phyloP scores from a whole-genome alignment of 92 coral and sea anemone genomes.

The Hydrozoanthus gracilis region DNA sequence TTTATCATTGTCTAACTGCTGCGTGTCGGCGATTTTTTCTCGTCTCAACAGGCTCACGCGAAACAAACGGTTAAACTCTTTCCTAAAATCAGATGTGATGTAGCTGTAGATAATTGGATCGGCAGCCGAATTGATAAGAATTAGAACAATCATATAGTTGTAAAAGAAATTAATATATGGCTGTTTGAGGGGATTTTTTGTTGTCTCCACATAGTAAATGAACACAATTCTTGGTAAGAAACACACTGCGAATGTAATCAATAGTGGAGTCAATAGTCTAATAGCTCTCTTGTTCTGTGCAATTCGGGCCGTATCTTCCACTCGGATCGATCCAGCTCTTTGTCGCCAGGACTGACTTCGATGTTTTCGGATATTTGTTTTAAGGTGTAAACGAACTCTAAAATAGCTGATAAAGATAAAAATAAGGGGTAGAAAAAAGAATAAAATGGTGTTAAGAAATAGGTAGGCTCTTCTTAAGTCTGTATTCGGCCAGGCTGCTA shows the following conservation, averaged over 20 bases:
- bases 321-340: conserved; percentile 6
- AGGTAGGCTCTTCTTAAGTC: conserved; percentile 62
- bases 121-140: conserved; percentile 73
- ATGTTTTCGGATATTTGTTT: conserved; percentile 68
- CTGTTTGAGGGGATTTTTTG: conserved; percentile 7
- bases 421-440: conserved; percentile 75
- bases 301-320: conserved; percentile 60
- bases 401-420: conserved; percentile 79
- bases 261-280: conserved; percentile 83
- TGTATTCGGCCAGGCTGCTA: conserved; percentile 68
- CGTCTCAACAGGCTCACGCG: conserved; percentile 42
- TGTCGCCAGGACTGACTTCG: conserved; percentile 45
- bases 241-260: conserved; percentile 77
- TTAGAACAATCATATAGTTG: conserved; percentile 58
- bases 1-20: conserved; percentile 57
- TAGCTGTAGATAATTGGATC: conserved; percentile 87
- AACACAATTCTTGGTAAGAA: conserved; percentile 69
- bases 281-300: conserved; percentile 88
- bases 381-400: conserved; percentile 74
- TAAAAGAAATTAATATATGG: conserved; percentile 45
- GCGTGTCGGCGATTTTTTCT: not conserved
- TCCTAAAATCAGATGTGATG: conserved; percentile 88
- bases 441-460: conserved; percentile 42
- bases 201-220: conserved; percentile 49
- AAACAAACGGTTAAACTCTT: conserved; percentile 70